Evolutionary conservation across 2,888 invertebrate genomes (phyloP).

Genomic region (Nephrotoma flavescens): DNA sequence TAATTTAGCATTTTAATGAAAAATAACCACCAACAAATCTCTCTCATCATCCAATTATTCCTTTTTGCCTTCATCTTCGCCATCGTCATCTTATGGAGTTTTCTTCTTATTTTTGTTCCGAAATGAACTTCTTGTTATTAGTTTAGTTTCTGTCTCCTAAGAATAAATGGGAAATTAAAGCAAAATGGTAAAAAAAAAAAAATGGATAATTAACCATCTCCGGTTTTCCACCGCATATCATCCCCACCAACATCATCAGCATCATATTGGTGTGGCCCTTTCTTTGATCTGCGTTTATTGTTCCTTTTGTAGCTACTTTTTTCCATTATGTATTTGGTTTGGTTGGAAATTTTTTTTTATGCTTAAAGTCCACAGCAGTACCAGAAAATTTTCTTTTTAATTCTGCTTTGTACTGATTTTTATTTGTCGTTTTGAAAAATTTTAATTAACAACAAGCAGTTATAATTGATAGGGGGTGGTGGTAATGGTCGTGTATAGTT

Average conservation of each 20-base stretch:
- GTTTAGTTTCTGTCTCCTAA: not conserved
- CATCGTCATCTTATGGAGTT: not conserved
- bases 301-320: not conserved
- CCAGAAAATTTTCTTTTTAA: not conserved
- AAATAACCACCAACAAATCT: not conserved
- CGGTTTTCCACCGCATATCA: not conserved
- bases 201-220: not conserved
- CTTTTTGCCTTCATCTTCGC: not conserved
- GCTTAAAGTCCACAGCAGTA: not conserved
- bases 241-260: not conserved
- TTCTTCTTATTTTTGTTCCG: not conserved
- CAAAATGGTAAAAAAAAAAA: not conserved
- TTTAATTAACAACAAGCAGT: not conserved
- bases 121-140: not conserved
- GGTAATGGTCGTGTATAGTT: not conserved
- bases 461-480: not conserved
- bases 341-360: not conserved
- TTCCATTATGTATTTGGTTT: not conserved
- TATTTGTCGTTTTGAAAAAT: not conserved
- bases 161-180: not conserved
- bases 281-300: not conserved
- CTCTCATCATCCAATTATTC: not conserved
- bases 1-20: not conserved
- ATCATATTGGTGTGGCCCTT: not conserved
- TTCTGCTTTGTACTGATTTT: not conserved